Conservation (phyloP, 2,797 vertebrate species). For the Ctenopoma multispine region DNA sequence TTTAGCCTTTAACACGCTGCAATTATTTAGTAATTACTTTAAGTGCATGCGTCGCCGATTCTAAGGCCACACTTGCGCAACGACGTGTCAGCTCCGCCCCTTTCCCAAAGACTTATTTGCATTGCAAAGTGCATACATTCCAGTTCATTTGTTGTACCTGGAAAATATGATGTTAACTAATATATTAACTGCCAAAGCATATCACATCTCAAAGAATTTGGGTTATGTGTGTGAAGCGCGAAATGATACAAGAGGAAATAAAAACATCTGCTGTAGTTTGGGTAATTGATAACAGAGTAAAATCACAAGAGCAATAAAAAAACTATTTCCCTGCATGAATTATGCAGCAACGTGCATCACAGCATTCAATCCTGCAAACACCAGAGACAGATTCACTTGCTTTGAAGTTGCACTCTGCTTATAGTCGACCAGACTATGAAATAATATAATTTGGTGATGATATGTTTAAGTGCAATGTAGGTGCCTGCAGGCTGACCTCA, state of each 20-base stretch:
- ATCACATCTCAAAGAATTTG: constrained; percentile 36
- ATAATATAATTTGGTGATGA: constrained; percentile 53
- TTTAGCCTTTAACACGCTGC: constrained; percentile 75
- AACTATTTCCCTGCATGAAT: constrained; percentile 49
- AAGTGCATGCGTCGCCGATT: constrained; percentile 66
- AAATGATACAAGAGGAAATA: constrained; percentile 9
- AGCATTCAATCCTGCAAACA: constrained; percentile 21
- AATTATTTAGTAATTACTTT: constrained; percentile 80
- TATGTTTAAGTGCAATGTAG: constrained; percentile 58
- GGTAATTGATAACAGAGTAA: constrained; percentile 39
- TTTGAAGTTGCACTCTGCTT: constrained; percentile 58
- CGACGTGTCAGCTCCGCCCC: constrained; percentile 69
- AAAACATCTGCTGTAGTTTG: constrained; percentile 37
- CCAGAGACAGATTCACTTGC: constrained; percentile 19
- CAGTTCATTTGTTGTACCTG: constrained; percentile 64
- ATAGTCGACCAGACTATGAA: constrained; percentile 42
- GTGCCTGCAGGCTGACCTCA: constrained; percentile 68
- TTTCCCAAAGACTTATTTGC: constrained; percentile 78
- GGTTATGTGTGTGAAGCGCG: constrained; percentile 11
- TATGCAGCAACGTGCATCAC: constrained; percentile 60
- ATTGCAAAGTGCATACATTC: constrained; percentile 78
- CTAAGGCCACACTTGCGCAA: constrained; percentile 74
- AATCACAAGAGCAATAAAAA: constrained; percentile 40
- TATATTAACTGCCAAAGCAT: constrained; percentile 24
- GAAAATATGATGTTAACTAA: constrained; percentile 66